Evolutionary conservation across 1,140 invertebrate species (phyloP), one percentile per base, ranked within the genome.

Genomic region (Lysiphlebus fabarum): DNA sequence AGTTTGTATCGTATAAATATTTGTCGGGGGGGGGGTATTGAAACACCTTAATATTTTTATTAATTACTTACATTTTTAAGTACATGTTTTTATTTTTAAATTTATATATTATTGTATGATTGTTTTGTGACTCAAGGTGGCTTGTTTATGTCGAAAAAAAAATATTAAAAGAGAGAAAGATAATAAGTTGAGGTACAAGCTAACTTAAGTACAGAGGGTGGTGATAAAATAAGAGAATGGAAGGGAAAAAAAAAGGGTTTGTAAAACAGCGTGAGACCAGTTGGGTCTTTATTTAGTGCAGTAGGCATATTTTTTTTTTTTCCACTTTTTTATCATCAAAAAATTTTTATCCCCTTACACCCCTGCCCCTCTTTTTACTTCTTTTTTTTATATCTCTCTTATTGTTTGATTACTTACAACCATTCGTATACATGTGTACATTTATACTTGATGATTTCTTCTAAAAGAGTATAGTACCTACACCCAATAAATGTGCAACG

Each of bases 141-240:
- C 71, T 78, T 78, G 75, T 78, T 77, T 78, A 77, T 73, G 74
- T 78, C 72, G 70, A 62, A 61, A 47, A 61, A 64, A 64, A 63
- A 66, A 62, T 63, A 65, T 61, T 54, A 61, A 34, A 42, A 17
- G 44, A 14, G 55, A 38, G 44, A 10, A 34, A 14, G 17, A 26
- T 26, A 26, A 26, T 26, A 26, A 7, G 53, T 48, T 37, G 6
- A 45, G 56, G 40, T 43, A 49, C 50, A 50, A 57, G 42, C 49
- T 55, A 51, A 42, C 37, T 42, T 12, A 54, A 33, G 26, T 43
- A 49, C 33, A 48, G 57, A 38, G 56, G 42, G 56, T 43, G 41
- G 34, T 33, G 38, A 26, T 14, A 51, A 37, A 26, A 43, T 45
- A 17, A 33, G 53, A 10, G 17, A 37, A 10, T 38, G 9, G 26